These are phyloP conservation scores for Boloria euphrosyne DNA, from an alignment of 2,888 invertebrate species.

Conservation along the genomic window DNA sequence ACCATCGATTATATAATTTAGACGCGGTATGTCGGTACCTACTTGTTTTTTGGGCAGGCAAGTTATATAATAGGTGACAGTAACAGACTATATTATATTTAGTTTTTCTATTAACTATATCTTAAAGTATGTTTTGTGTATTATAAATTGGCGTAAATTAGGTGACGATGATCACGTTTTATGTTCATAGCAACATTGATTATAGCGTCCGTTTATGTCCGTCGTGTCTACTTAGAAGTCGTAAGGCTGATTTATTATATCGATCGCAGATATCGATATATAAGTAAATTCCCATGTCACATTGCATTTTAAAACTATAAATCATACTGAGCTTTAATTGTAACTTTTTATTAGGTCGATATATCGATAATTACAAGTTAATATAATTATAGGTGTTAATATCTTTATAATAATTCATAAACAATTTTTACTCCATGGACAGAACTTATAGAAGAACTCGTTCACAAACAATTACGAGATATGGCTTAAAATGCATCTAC, in stretches of 20 bases:
- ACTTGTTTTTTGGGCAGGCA: not conserved
- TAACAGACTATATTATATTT: too few species aligned
- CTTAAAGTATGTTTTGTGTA: not conserved
- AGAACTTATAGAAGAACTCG: too few species aligned
- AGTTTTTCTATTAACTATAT: not conserved
- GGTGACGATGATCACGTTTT: conserved; percentile 57
- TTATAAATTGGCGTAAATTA: conserved; percentile 45
- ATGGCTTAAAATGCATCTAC: too few species aligned
- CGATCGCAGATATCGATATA: conserved; percentile 35
- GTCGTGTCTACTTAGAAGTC: conserved; percentile 36
- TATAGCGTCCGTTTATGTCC: conserved; percentile 66
- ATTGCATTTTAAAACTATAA: conserved; percentile 34
- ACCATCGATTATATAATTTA: conserved; percentile 17
- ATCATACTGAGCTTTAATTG: conserved; percentile 24
- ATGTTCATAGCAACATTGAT: conserved; percentile 64
- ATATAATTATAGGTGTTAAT: conserved; percentile 16
- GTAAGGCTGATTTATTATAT: conserved; percentile 32
- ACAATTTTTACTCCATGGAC: too few species aligned
- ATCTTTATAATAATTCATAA: conserved; percentile 5
- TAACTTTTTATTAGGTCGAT: conserved; percentile 1
- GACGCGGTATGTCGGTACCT: conserved; percentile 3
- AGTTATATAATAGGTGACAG: not conserved
- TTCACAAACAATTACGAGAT: too few species aligned
- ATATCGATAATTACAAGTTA: not conserved
- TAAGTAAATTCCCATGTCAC: conserved; percentile 39